Conservation (phyloP, 2,113 vertebrate genomes). For the Sprattus sprattus region DNA sequence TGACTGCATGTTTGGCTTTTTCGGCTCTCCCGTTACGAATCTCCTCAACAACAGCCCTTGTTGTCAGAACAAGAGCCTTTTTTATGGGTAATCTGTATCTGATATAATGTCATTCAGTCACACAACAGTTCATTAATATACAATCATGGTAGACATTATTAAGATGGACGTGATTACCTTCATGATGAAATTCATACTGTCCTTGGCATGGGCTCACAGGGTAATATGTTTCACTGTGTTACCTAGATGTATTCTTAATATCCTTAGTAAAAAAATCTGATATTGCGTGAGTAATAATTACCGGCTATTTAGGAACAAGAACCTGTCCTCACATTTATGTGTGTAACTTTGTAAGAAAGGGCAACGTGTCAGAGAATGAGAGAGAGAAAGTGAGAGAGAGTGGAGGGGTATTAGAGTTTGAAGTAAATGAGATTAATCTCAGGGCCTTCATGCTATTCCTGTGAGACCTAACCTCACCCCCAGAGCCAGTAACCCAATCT, state of each 20-base stretch:
- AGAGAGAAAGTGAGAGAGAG: neutral
- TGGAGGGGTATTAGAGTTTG: slow-evolving; percentile 54
- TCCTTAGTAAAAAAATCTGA: neutral
- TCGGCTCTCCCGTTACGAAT: neutral
- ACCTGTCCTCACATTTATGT: neutral
- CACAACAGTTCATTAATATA: neutral
- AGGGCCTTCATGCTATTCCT: slow-evolving; percentile 58
- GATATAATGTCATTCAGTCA: neutral
- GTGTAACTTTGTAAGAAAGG: slow-evolving; percentile 31
- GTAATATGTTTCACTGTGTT: neutral
- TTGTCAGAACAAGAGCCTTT: neutral
- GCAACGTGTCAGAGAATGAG: slow-evolving; percentile 31
- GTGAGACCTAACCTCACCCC: slow-evolving; percentile 56
- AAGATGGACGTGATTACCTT: neutral
- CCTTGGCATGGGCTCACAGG: neutral
- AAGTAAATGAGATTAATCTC: slow-evolving; percentile 63
- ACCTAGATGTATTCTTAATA: neutral
- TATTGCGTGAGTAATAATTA: neutral
- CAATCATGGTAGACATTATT: neutral
- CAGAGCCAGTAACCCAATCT: slow-evolving; percentile 59
- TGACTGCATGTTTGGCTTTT: neutral
- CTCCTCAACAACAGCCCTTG: neutral
- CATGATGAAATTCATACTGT: neutral
- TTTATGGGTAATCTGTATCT: too few species aligned
- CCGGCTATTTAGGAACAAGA: neutral